These are phyloP conservation scores for Diplogasteroides magnus DNA, from an alignment of 1,140 invertebrate species.

Conservation along the genomic window DNA sequence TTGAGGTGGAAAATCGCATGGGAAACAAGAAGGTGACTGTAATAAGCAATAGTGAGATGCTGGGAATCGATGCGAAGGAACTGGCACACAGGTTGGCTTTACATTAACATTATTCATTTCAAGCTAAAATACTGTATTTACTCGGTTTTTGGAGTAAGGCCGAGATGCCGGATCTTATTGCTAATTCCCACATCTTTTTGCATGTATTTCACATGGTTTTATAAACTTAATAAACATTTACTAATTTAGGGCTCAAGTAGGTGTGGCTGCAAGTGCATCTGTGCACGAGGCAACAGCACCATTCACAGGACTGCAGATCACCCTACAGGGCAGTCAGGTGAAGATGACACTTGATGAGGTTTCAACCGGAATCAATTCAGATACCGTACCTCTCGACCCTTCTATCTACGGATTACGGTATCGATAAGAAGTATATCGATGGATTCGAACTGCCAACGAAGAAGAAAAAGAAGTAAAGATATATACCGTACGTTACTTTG, in stretches of 20 bases:
- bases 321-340: conserved; percentile 81
- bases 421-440: conserved; percentile 55
- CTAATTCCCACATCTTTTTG: too few species aligned
- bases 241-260: conserved; percentile 65
- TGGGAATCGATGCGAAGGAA: conserved; percentile 72
- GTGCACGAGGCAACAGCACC: conserved; percentile 71
- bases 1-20: conserved; percentile 70
- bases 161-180: too few species aligned
- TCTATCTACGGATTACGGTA: conserved; percentile 60
- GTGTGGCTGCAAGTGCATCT: conserved; percentile 76
- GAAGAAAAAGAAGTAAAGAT: conserved; percentile 39
- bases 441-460: conserved; percentile 56
- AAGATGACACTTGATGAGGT: too few species aligned
- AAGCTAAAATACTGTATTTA: too few species aligned
- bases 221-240: too few species aligned
- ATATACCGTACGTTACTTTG: too few species aligned
- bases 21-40: conserved; percentile 87
- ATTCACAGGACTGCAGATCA: conserved; percentile 69
- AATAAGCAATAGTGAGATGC: conserved; percentile 77
- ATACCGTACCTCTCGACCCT: conserved; percentile 71
- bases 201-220: too few species aligned
- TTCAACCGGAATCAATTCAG: background rate
- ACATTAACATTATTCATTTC: too few species aligned
- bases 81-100: conserved; percentile 70
- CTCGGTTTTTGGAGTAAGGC: too few species aligned